Evolutionary conservation across 2,888 invertebrate species (phyloP).

Genomic region (Cheilosia vulpina): DNA sequence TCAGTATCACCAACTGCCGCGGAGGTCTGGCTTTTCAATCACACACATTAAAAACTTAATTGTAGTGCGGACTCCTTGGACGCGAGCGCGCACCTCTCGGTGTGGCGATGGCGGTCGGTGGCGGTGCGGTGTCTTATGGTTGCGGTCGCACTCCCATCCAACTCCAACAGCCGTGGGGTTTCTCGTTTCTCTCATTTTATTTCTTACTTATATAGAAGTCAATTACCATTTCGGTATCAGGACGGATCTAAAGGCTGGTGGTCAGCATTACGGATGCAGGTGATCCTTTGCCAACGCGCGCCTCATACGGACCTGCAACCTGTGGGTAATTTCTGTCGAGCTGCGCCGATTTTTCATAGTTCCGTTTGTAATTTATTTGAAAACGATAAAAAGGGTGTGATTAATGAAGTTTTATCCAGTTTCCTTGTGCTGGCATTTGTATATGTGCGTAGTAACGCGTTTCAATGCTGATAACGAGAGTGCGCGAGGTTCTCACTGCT

Average conservation of each 20-base stretch:
- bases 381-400: conserved; percentile 74
- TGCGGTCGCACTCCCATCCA: conserved; percentile 39
- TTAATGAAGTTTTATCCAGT: conserved; percentile 69
- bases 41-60: conserved; percentile 76
- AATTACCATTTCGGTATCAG: conserved; percentile 75
- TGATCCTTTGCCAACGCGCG: conserved; percentile 64
- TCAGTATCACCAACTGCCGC: conserved; percentile 78
- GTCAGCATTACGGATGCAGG: conserved; percentile 75
- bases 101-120: neutral
- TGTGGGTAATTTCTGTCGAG: conserved; percentile 62
- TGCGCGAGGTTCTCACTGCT: conserved; percentile 4
- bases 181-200: conserved; percentile 63
- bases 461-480: conserved; percentile 53
- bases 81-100: conserved; percentile 21
- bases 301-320: conserved; percentile 23
- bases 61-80: conserved; percentile 64
- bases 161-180: conserved; percentile 41
- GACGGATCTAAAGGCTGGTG: conserved; percentile 74
- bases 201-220: conserved; percentile 75
- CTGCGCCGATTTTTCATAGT: conserved; percentile 68
- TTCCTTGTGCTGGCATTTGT: conserved; percentile 54
- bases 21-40: conserved; percentile 76
- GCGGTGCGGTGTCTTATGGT: conserved; percentile 67
- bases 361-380: conserved; percentile 75
- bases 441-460: conserved; percentile 57